phyloP scores from a whole-genome alignment of 1,140 invertebrate species.

The Diorhabda carinulata region DNA sequence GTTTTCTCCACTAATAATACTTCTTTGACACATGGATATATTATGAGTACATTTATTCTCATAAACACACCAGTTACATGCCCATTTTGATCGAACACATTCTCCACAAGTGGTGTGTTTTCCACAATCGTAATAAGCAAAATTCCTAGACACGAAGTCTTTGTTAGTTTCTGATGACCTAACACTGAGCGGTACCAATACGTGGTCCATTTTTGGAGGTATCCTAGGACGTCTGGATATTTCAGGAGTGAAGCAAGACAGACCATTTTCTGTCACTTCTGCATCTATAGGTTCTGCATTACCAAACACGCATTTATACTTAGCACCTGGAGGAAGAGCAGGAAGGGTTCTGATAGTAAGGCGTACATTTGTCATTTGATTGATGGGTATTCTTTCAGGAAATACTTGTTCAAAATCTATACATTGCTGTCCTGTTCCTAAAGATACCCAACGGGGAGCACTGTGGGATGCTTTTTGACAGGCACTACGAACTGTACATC shows the following conservation, averaged over 20 bases:
- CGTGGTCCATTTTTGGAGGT: constrained; percentile 77
- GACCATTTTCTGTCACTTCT: constrained; percentile 70
- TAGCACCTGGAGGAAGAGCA: constrained; percentile 80
- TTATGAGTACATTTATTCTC: constrained; percentile 92
- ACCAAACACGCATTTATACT: constrained; percentile 92
- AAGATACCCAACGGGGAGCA: constrained; percentile 86
- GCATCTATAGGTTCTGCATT: constrained; percentile 82
- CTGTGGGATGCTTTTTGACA: constrained; percentile 87
- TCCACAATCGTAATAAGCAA: constrained; percentile 92
- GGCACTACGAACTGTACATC: constrained; percentile 80
- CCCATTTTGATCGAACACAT: constrained; percentile 85
- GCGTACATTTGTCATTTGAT: constrained; percentile 78
- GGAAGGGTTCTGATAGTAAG: constrained; percentile 86
- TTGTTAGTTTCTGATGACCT: constrained; percentile 90
- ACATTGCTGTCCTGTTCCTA: constrained; percentile 88
- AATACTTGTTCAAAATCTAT: constrained; percentile 92
- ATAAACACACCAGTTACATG: constrained; percentile 94
- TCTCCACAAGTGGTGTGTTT: constrained; percentile 80
- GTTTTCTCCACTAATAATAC: constrained; percentile 79
- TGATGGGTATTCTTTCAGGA: constrained; percentile 85
- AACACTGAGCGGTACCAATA: constrained; percentile 87
- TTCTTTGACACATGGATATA: constrained; percentile 71
- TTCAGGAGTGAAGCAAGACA: constrained; percentile 82
- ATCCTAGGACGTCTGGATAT: constrained; percentile 74
- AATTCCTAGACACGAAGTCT: constrained; percentile 89